A percentile compares a stretch with the other conserved stretches of the same genome.
These are phyloP conservation scores for Trididemnum clinides DNA, from an alignment of 23 tunicate species.

Conservation along the genomic window DNA sequence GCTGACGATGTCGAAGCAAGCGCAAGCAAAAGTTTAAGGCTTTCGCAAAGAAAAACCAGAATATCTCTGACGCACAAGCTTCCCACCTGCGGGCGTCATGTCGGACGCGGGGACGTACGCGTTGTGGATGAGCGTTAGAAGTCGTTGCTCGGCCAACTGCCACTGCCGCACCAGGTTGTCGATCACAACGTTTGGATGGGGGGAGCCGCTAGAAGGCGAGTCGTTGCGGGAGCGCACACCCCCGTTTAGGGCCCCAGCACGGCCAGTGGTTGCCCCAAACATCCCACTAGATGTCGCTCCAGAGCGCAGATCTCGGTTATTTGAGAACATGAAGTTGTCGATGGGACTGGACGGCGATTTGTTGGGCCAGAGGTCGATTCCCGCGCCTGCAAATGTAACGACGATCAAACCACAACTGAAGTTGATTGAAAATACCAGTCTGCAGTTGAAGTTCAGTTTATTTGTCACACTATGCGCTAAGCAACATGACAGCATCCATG, in stretches of 20 bases:
- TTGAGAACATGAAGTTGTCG: constrained; percentile 22
- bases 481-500: too few relatives aligned
- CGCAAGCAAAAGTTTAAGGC: too few relatives aligned
- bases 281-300: constrained; percentile 7
- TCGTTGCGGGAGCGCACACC: constrained; percentile 19
- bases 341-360: constrained; percentile 51
- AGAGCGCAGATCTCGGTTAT: constrained; percentile 13
- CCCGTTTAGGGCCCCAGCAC: constrained; percentile 24
- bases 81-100: constrained; percentile 90
- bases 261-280: constrained; percentile 12
- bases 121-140: constrained; percentile 76
- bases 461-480: too few relatives aligned
- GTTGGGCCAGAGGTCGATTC: constrained; percentile 56
- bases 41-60: too few relatives aligned
- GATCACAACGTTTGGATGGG: constrained; percentile 58
- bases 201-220: constrained; percentile 33
- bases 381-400: background rate
- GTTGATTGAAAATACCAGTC: too few relatives aligned
- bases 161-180: constrained; percentile 74
- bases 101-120: constrained; percentile 89
- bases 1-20: too few relatives aligned
- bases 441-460: too few relatives aligned
- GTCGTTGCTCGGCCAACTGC: constrained; percentile 73
- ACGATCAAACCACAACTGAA: too few relatives aligned
- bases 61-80: too few relatives aligned